Evolutionary conservation across 1,140 invertebrate genomes (phyloP).

Genomic region (Caenorhabditis brenneri): DNA sequence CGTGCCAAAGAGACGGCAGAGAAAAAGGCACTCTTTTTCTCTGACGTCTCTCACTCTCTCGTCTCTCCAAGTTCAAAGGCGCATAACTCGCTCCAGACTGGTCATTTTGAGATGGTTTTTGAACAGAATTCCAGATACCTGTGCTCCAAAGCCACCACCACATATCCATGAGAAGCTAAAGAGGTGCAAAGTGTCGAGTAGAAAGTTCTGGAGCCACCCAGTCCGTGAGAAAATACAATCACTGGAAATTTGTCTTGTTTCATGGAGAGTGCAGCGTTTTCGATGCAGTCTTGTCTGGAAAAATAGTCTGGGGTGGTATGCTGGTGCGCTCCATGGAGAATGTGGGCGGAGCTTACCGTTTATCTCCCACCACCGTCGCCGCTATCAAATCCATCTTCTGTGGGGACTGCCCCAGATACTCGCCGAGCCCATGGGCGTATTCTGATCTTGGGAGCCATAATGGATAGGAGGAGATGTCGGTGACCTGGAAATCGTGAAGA

Average conservation of each 20-base stretch:
- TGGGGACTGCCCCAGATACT: slow-evolving; percentile 73
- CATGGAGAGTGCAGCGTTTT: not conserved
- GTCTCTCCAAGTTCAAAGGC: too few relatives aligned
- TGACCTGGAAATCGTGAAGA: not conserved
- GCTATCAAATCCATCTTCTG: slow-evolving; percentile 73
- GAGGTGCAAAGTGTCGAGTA: slow-evolving; percentile 76
- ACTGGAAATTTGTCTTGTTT: slow-evolving; percentile 72
- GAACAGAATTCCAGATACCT: too few relatives aligned
- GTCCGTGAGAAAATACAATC: slow-evolving; percentile 78
- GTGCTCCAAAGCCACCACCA: slow-evolving; percentile 78
- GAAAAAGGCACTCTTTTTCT: too few relatives aligned
- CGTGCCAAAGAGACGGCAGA: too few relatives aligned
- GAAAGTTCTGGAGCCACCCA: slow-evolving; percentile 76
- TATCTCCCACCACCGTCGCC: slow-evolving; percentile 73
- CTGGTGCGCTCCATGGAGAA: too few relatives aligned
- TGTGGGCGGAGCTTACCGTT: slow-evolving; percentile 30
- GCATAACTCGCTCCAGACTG: not conserved
- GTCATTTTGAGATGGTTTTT: too few relatives aligned
- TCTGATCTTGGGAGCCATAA: slow-evolving; percentile 75
- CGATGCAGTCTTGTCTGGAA: slow-evolving; percentile 13
- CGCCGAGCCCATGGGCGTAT: slow-evolving; percentile 75
- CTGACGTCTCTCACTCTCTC: too few relatives aligned
- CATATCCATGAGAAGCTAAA: slow-evolving; percentile 77
- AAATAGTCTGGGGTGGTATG: not conserved
- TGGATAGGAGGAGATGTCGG: slow-evolving; percentile 72